These are phyloP conservation scores for Pogoniulus pusillus DNA, from an alignment of 2,797 vertebrate species.

Conservation along the genomic window DNA sequence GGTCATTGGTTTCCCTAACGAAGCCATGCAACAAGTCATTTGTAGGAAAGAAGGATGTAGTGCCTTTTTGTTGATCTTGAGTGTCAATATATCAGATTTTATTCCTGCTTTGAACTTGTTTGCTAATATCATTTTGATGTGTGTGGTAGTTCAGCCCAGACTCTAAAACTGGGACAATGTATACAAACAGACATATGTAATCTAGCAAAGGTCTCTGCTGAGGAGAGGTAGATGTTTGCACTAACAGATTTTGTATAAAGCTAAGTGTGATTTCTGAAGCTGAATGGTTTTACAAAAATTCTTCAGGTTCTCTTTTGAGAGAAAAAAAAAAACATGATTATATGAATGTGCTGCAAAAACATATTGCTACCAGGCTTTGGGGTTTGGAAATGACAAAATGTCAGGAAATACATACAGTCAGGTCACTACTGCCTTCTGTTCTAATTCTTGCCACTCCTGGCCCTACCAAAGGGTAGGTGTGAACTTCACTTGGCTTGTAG, in stretches of 20 bases:
- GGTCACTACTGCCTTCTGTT: background rate
- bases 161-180: background rate
- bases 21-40: background rate
- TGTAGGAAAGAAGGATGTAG: background rate
- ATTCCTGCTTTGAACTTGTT: background rate
- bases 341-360: background rate
- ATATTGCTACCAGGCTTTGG: background rate
- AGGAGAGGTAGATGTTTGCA: background rate
- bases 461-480: rapidly evolving
- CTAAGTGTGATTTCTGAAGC: background rate
- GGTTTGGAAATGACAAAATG: background rate
- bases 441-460: background rate
- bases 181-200: rapidly evolving
- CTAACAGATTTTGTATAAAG: background rate
- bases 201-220: background rate
- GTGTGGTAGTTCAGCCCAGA: background rate
- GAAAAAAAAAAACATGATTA: rapidly evolving
- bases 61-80: background rate
- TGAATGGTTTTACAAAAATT: background rate
- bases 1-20: background rate
- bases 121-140: background rate
- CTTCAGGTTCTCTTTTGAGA: background rate
- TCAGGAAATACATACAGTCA: too few species aligned
- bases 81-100: background rate
- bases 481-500: background rate